Conservation (phyloP, 2,797 vertebrate genomes). For the Podarcis lilfordi region DNA sequence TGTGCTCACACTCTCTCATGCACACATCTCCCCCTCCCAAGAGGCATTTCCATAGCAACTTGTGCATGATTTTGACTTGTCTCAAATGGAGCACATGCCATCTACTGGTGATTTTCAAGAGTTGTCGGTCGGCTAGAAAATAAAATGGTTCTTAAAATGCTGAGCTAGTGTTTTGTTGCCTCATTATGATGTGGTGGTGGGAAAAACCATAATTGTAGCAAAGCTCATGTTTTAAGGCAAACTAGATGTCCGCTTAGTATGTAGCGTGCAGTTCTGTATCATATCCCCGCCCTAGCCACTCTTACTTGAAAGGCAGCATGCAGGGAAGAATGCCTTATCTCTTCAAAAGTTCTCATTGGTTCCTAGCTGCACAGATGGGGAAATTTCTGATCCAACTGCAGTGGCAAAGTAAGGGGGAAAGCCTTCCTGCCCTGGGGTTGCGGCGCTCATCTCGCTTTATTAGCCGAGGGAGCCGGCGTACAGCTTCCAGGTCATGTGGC, state of each 20-base stretch:
- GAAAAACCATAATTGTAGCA: not conserved
- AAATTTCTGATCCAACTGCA: not conserved
- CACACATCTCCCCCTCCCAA: not conserved
- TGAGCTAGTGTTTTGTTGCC: not conserved
- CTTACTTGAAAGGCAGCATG: too few species aligned
- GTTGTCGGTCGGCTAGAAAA: constrained; percentile 34
- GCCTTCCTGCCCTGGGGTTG: too few species aligned
- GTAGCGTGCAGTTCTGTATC: too few species aligned
- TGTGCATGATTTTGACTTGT: not conserved
- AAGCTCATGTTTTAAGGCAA: not conserved
- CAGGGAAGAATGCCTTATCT: too few species aligned
- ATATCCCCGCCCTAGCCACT: too few species aligned
- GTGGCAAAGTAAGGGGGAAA: not conserved
- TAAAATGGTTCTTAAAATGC: not conserved
- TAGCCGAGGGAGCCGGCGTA: too few species aligned
- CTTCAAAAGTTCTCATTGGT: too few species aligned
- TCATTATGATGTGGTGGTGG: not conserved
- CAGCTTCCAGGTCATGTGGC: too few species aligned
- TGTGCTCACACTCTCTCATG: not conserved
- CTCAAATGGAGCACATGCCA: constrained; percentile 63
- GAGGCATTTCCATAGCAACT: constrained; percentile 8
- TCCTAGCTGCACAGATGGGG: too few species aligned
- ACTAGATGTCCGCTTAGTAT: not conserved
- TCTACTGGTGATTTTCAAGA: constrained; percentile 64
- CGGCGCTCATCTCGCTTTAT: too few species aligned